Evolutionary conservation across 2,888 invertebrate genomes (phyloP).

Genomic region (Drepana falcataria): DNA sequence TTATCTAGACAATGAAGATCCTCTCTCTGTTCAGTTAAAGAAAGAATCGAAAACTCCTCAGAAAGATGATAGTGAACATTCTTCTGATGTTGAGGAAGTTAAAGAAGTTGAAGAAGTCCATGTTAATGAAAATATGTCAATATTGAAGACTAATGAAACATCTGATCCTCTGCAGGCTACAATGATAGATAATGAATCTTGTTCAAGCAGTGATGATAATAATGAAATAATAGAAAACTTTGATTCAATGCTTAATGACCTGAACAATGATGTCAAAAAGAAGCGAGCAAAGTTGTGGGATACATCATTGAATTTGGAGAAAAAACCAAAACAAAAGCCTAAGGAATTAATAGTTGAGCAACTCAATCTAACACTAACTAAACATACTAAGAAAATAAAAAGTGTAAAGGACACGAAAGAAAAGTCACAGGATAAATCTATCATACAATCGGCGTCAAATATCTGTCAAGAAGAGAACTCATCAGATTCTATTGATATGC

Average conservation of each 20-base stretch:
- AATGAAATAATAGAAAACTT: conserved; percentile 59
- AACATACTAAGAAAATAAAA: conserved; percentile 30
- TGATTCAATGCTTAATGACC: conserved; percentile 48
- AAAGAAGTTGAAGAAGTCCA: conserved; percentile 41
- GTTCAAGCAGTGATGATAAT: conserved; percentile 54
- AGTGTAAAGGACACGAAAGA: conserved; percentile 9
- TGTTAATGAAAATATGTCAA: conserved; percentile 38
- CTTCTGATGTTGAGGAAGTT: conserved; percentile 25
- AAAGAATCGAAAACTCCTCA: conserved; percentile 54
- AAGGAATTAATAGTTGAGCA: conserved; percentile 50
- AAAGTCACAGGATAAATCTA: conserved; percentile 12
- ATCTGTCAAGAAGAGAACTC: conserved; percentile 28
- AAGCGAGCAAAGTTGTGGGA: conserved; percentile 33
- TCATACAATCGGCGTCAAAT: conserved; percentile 9
- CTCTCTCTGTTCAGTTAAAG: conserved; percentile 45
- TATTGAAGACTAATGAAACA: conserved; percentile 37
- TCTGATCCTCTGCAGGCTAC: conserved; percentile 50
- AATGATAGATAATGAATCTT: conserved; percentile 27
- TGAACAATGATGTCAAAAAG: conserved; percentile 40
- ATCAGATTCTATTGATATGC: conserved; percentile 58
- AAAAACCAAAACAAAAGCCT: conserved; percentile 37
- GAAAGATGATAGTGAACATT: conserved; percentile 39
- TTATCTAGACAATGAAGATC: conserved; percentile 36
- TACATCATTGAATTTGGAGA: conserved; percentile 49
- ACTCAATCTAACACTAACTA: conserved; percentile 56